Percentiles rank a stretch among this genome's conserved stretches.
Evolutionary conservation across 2,113 vertebrate genomes (phyloP).

Genomic region (Cyanoliseus patagonus): DNA sequence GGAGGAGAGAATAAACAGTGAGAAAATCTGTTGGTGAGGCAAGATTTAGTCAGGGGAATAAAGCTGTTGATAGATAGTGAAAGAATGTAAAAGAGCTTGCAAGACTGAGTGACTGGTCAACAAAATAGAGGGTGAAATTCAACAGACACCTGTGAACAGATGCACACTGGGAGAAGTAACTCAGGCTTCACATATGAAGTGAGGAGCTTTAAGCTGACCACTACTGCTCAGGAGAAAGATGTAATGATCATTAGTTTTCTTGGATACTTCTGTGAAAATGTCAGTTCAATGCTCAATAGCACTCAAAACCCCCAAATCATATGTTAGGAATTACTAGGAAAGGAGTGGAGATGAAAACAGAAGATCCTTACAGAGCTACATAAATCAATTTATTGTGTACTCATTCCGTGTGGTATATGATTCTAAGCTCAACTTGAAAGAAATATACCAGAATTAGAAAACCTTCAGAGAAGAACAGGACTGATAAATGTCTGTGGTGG

Average conservation of each 20-base stretch:
- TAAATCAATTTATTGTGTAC: neutral
- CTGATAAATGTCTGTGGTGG: neutral
- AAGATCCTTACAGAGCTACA: neutral
- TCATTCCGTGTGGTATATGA: accelerated
- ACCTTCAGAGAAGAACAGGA: neutral
- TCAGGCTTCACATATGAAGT: neutral
- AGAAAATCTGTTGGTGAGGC: neutral
- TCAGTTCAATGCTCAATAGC: neutral
- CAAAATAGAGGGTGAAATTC: neutral
- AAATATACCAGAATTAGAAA: neutral
- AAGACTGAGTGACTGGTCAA: neutral
- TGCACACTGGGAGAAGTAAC: neutral
- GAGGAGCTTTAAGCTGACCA: neutral
- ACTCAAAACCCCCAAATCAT: neutral
- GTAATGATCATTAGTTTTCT: neutral
- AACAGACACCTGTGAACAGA: neutral
- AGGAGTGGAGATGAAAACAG: neutral
- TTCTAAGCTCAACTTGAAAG: neutral
- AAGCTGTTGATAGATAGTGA: neutral
- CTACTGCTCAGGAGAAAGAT: neutral
- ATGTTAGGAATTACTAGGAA: neutral
- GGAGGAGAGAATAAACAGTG: neutral
- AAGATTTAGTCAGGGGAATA: neutral
- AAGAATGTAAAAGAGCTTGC: neutral
- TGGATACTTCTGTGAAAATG: neutral